Evolutionary conservation across 1,140 invertebrate genomes (phyloP), one percentile per base, ranked within the genome.

Genomic region (Tetramorium alpestre): DNA sequence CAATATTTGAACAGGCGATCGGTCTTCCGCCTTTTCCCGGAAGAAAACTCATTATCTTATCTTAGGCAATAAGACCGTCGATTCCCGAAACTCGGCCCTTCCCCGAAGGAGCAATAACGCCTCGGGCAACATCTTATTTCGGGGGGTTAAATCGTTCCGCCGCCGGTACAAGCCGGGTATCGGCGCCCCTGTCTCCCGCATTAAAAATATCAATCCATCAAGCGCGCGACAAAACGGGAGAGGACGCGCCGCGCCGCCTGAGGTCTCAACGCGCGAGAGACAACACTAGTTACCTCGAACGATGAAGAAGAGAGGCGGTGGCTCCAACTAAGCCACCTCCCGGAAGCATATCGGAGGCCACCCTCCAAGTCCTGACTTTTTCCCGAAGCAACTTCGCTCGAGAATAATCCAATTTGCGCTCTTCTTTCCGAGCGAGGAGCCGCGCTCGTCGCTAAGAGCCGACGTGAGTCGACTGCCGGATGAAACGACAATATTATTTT

Each of bases 361-460:
- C 22, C 75, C 62, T 87, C 87, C 81, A 84, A 33, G 84, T 87
- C 85, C 70, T 88, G 82, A 86, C 80, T 75, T 78, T 81, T 47
- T 54, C 67, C 41, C 75, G 85, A 78, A 88, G 85, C 91, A 90
- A 90, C 91, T 92, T 92, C 85, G 88, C 87, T 54, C 86, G 87
- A 94, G 92, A 90, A 94, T 95, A 95, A 95, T 95, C 93, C 94
- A 95, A 94, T 95, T 95, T 95, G 94, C 92, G 91, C 92, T 92
- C 91, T 93, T 92, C 90, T 78, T 85, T 72, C 67, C 77, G 87
- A 92, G 80, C 70, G 92, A 84, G 75, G 78, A 92, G 90, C 93
- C 87, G 90, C 87, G 90, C 91, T 93, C 93, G 92, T 94, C 91
- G 93, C 93, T 94, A 93, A 93, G 93, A 88, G 89, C 18, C 93